Evolutionary conservation across 2,797 vertebrate species (phyloP), one percentile per base, ranked within the genome.

Genomic region (Bovichtus diacanthus): DNA sequence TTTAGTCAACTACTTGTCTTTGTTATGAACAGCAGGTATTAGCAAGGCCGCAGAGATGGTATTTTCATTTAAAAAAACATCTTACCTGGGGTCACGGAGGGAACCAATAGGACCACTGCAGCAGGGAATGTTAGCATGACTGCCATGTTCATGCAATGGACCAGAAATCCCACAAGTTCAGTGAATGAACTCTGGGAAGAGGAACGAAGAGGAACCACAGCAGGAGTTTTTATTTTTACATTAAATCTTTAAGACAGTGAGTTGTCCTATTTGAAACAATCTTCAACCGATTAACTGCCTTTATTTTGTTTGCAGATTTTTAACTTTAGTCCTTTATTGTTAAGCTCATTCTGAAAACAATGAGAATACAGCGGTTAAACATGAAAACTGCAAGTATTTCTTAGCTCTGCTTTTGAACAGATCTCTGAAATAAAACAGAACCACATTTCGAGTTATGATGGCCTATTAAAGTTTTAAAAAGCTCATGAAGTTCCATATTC

Each of bases 11-110:
- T 9, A 34, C 31, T 34, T 34, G 8, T 34, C 31, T 11, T 16
- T 46, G 34, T 76, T 63, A 47, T 70, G 70, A 46, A 27, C 16
- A 76, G 62, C 44, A 15, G n/a, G 46, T 54, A 18, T 71, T 4
- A 62, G 49, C 62, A 53, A 55, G 29, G 44, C n/a, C 64, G 50
- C 64, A 71, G 46, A 54, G 75, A 61, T 54, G 21, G 31, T 49
- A 63, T 72, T 81, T 64, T 50, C 49, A 80, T 18, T 6, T 39
- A 11, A 46, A 51, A 46, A 74, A 31, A 53, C 16, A 56, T 70
- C 83, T 90, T 92, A 98, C 97, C 96, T 94, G 97, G 95, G 46
- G 97, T 98, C 80, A 97, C 84, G 62, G 96, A 97, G 39, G 92
- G 90, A 12, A 97, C 91, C 29, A 88, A 47, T 31, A 98, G 93